A percentile compares a stretch with the other conserved stretches of the same genome.
Conservation (phyloP, 2,888 invertebrate species). For the Nesidiocoris tenuis region DNA sequence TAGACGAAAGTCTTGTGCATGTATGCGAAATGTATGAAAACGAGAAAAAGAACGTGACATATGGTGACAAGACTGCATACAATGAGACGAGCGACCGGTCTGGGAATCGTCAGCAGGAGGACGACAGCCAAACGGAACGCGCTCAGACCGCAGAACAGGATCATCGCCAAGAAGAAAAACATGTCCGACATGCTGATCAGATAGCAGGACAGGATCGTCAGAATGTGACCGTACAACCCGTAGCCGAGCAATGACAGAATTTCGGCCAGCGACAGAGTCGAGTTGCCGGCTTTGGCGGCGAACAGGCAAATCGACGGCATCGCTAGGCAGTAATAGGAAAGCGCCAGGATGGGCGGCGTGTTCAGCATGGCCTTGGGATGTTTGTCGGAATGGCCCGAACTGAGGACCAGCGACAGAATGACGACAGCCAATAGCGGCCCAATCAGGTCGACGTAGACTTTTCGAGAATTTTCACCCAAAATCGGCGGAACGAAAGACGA, state of each 20-base stretch:
- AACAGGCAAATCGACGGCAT: constrained; percentile 55
- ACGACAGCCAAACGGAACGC: constrained; percentile 57
- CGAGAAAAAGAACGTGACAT: constrained; percentile 57
- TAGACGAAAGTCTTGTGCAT: constrained; percentile 57
- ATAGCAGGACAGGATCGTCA: constrained; percentile 56
- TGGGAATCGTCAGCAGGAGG: constrained; percentile 56
- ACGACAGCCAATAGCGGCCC: constrained; percentile 56
- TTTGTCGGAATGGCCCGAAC: constrained; percentile 55
- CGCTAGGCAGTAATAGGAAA: constrained; percentile 53
- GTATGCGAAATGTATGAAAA: constrained; percentile 59
- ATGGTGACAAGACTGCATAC: constrained; percentile 57
- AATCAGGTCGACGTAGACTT: constrained; percentile 56
- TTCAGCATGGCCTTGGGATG: constrained; percentile 51
- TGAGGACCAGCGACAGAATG: constrained; percentile 54
- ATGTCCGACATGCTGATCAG: constrained; percentile 56
- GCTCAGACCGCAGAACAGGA: constrained; percentile 58
- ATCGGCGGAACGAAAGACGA: constrained; percentile 56
- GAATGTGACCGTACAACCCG: constrained; percentile 57
- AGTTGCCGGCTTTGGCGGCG: constrained; percentile 53
- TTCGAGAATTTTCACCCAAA: constrained; percentile 53
- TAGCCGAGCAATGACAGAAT: constrained; percentile 57
- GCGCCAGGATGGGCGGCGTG: constrained; percentile 54
- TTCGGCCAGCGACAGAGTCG: constrained; percentile 55
- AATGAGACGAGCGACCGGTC: constrained; percentile 57
- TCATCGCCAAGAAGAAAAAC: constrained; percentile 56